Evolutionary conservation across 2,888 invertebrate genomes (phyloP), one percentile per base, ranked within the genome.

Genomic region (Sepioteuthis lessoniana): DNA sequence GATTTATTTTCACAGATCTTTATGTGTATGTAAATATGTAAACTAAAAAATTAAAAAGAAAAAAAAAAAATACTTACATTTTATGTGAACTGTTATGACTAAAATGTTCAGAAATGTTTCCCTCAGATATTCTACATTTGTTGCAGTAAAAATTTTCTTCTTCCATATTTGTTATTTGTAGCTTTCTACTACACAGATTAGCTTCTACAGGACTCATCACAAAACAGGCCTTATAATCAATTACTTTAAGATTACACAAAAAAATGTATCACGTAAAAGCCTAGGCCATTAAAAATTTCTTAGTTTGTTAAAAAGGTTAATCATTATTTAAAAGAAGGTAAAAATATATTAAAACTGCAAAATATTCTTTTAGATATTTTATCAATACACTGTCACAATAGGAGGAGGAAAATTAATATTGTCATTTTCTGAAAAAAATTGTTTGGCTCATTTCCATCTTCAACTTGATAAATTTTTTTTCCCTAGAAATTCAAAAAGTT

Each of bases 191-290:
- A 16, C 16, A 76, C n/a, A n/a, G 76, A 76, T 76, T 76, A 76
- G 76, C 76, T 35, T 76, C 76, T 76, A 76, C 76, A n/a, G 76
- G 76, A 76, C 13, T 76, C 76, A n/a, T 76, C 76, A 76, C 76
- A n/a, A 76, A 76, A 76, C 76, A n/a, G 76, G 76, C 76, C 76
- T 76, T 76, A 76, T n/a, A 76, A n/a, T 76, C 76, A 76, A 35
- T 76, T 76, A 76, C 76, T 76, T 76, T 76, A 4, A n/a, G 76
- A 76, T 76, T 76, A 76, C 76, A 76, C 76, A 76, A 31, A 76
- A n/a, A 76, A 76, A 31, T 31, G 0, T 28, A 76, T 60, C 76
- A 76, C 76, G n/a, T 76, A 76, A 76, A 76, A 76, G 10, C 76
- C n/a, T 76, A 31, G n/a, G n/a, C 76, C 31, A n/a, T 76, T 76